Evolutionary conservation across 2,113 vertebrate species (phyloP), one percentile per base, ranked within the genome.

Genomic region (Rallus limicola): DNA sequence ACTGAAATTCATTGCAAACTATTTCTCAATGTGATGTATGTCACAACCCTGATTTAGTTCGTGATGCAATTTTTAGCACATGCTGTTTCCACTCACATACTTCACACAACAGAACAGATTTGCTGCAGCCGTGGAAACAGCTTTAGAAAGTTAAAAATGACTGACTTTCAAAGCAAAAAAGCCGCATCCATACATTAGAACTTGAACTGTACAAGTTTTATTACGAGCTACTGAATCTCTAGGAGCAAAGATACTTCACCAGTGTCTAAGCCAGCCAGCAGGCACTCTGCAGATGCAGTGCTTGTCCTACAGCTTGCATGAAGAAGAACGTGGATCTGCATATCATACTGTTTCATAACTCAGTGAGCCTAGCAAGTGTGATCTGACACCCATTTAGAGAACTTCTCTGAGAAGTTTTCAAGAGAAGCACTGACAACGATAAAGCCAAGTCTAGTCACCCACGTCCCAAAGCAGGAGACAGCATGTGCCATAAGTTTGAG

Each of bases 241-340:
- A 81, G 74, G 91, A 97, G 69, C 52, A 96, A 97, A 97, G 91
- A 95, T 44, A 92, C 70, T 94, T 95, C 78, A 86, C 74, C 84
- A 93, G 74, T 23, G 86, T 29, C 59, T 34, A 67, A 93, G 91
- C 58, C 33, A 89, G 78, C 85, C 53, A 95, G 82, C 48, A 68
- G 19, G 46, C 11, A 72, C 76, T 56, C 86, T 95, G 88, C 58
- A 96, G 86, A 97, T 90, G 64, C 70, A 90, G 84, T 93, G 40
- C 58, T 88, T 92, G 64, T 88, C 91, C 85, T 69, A 67, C 25
- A 96, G 91, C 70, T 96, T 92, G 94, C 82, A 91, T 40, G 55
- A 48, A 89, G 88, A 75, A 94, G 40, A 96, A 94, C 36, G 53
- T 20, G 17, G 46, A 59, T 64, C 86, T 95, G 78, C 82, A 72